Evolutionary conservation across 2,797 vertebrate genomes (phyloP), one percentile per base, ranked within the genome.

Genomic region (Emydoidea blandingii): DNA sequence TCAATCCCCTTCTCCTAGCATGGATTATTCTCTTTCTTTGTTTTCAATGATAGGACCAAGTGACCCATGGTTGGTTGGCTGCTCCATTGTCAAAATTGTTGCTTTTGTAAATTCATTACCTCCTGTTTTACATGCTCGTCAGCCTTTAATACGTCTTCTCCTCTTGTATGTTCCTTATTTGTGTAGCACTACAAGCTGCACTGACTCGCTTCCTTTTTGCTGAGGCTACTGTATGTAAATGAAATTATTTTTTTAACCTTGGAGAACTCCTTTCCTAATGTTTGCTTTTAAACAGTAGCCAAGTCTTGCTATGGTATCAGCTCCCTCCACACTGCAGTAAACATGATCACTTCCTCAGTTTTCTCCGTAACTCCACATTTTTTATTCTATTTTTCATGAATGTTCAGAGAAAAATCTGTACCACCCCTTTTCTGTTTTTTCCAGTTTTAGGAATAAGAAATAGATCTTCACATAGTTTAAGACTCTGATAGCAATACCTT

Each of bases 21-120:
- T 96, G 85, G 93, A 92, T 97, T 96, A 88, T 1, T 95, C 87
- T 86, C 91, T 96, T 97, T 47, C 86, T 95, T 53, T 81, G 84
- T 87, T 96, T 92, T 78, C 92, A 86, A 81, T 94, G 65, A 90
- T 56, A 41, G 88, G 90, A 95, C 88, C 83, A 59, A 85, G 31
- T 94, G 85, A 95, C 92, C 79, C 68, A 65, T 84, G 87, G 78
- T 85, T 95, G 92, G 88, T 78, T 95, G 68, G 44, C 89, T 89
- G 44, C 81, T 94, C 85, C 92, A 84, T 57, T 94, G 90, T 97
- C 94, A 96, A 84, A 91, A 91, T 90, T 92, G 80, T 88, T 95
- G 29, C 57, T 15, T 96, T 91, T 86, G 82, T 79, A 93, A 90
- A 91, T 87, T 87, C 72, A 81, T 96, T 94, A n/a, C 76, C 93